Evolutionary conservation across 2,888 invertebrate species (phyloP).

Genomic region (Marasmarcha lunaedactyla): DNA sequence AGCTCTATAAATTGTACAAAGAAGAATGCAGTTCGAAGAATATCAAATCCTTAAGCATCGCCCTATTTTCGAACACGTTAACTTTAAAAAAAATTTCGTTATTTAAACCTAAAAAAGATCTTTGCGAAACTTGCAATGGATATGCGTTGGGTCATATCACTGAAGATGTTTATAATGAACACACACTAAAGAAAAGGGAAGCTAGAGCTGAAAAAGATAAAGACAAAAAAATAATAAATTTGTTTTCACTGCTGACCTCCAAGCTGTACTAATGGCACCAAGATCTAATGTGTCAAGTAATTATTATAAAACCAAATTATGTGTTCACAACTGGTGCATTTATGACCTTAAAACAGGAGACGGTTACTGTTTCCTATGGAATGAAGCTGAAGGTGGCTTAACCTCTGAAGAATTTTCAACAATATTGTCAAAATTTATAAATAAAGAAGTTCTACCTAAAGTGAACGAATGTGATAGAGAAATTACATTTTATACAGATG

Average conservation of each 20-base stretch:
- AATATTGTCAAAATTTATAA: slow-evolving; percentile 12
- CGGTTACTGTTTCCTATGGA: slow-evolving; percentile 14
- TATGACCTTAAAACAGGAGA: slow-evolving; percentile 13
- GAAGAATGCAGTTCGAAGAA: slow-evolving; percentile 10
- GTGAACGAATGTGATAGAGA: slow-evolving; percentile 8
- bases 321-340: slow-evolving; percentile 13
- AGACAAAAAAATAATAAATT: slow-evolving; percentile 12
- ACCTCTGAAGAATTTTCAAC: slow-evolving; percentile 13
- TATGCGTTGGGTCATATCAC: slow-evolving; percentile 12
- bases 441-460: slow-evolving; percentile 9
- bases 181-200: too few relatives aligned
- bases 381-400: slow-evolving; percentile 14
- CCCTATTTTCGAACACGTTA: slow-evolving; percentile 10
- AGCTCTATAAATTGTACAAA: slow-evolving; percentile 12
- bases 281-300: slow-evolving; percentile 12
- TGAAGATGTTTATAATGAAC: slow-evolving; percentile 10
- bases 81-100: slow-evolving; percentile 8
- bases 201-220: slow-evolving; percentile 10
- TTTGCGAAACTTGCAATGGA: slow-evolving; percentile 11
- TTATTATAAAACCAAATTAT: slow-evolving; percentile 14
- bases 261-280: slow-evolving; percentile 10
- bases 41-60: slow-evolving; percentile 10
- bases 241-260: slow-evolving; percentile 13
- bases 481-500: slow-evolving; percentile 12
- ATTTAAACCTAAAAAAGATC: slow-evolving; percentile 8